phyloP scores from a whole-genome alignment of 2,888 invertebrate species.

The Nesidiocoris tenuis region DNA sequence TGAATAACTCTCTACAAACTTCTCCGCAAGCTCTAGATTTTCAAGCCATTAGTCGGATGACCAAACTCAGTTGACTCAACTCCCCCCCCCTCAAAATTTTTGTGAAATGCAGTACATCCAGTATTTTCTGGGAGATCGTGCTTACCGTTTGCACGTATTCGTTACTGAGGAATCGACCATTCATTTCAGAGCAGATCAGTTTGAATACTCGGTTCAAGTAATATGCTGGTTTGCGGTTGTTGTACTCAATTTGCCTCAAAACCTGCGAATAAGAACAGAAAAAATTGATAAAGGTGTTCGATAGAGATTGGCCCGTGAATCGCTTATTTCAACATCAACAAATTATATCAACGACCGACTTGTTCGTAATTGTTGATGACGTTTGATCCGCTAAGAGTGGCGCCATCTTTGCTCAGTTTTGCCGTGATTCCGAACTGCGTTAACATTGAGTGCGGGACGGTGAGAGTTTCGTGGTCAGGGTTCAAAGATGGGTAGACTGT shows the following conservation, averaged over 20 bases:
- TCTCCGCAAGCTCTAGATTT: too few relatives aligned
- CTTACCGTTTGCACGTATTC: conserved; percentile 90
- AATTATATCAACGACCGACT: too few relatives aligned
- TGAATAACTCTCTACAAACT: too few relatives aligned
- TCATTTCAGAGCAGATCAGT: conserved; percentile 90
- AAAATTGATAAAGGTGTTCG: neutral
- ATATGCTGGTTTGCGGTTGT: conserved; percentile 94
- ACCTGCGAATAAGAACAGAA: conserved; percentile 56
- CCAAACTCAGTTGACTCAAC: too few relatives aligned
- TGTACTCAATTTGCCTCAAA: conserved; percentile 82
- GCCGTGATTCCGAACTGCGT: conserved; percentile 75
- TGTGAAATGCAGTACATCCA: too few relatives aligned
- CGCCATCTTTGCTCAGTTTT: conserved; percentile 87
- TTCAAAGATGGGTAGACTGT: conserved; percentile 92
- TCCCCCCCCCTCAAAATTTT: too few relatives aligned
- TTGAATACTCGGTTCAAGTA: conserved; percentile 94
- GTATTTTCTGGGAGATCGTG: too few relatives aligned
- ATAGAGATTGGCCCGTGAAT: too few relatives aligned
- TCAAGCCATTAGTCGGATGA: too few relatives aligned
- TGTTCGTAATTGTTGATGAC: conserved; percentile 75
- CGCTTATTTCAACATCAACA: neutral
- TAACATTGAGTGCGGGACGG: conserved; percentile 73
- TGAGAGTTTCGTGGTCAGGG: conserved; percentile 90
- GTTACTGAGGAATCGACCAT: conserved; percentile 90
- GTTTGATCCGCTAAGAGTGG: conserved; percentile 75